These are phyloP conservation scores for Bubalus kerabau DNA, from an alignment of 2,113 vertebrate species.

Conservation along the genomic window DNA sequence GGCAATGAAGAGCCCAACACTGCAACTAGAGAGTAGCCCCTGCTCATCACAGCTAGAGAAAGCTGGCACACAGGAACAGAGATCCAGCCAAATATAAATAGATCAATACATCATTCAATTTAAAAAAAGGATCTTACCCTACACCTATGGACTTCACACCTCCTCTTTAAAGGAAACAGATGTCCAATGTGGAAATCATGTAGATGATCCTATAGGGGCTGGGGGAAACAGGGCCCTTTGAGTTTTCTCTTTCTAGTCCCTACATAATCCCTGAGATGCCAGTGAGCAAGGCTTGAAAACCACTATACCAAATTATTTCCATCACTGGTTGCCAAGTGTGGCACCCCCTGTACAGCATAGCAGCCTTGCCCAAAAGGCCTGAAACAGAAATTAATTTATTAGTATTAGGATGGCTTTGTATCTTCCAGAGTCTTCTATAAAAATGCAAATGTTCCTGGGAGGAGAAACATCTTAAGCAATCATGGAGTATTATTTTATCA, in stretches of 20 bases:
- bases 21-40: neutral
- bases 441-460: slow-evolving; percentile 20
- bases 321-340: neutral
- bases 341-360: neutral
- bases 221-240: neutral
- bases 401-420: neutral
- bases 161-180: slow-evolving; percentile 7
- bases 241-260: neutral
- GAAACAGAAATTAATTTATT: neutral
- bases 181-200: neutral
- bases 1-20: neutral
- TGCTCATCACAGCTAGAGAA: neutral
- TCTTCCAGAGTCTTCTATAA: slow-evolving; percentile 2
- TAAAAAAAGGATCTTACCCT: neutral
- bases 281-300: neutral
- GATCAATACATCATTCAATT: neutral
- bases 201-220: neutral
- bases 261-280: neutral
- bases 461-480: neutral
- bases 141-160: neutral
- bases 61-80: neutral
- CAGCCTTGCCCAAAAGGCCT: neutral
- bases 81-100: neutral
- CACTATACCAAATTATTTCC: neutral
- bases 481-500: neutral